phyloP scores from a whole-genome alignment of 30 jellyfish, hydroid and myxozoan species.

The Chrysaora quinquecirrha region DNA sequence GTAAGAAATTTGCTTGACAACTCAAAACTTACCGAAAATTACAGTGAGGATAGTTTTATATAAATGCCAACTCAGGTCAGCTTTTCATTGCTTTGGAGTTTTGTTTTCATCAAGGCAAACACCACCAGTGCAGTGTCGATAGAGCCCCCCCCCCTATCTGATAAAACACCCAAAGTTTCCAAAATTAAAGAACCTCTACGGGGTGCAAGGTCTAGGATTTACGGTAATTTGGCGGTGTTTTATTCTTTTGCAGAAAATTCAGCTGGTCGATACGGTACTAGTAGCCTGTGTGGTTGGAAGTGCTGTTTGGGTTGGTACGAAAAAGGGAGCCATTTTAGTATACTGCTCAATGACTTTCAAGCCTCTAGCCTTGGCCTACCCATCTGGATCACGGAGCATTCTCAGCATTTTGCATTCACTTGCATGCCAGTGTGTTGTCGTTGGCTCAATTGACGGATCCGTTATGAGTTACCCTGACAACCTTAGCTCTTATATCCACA shows the following conservation, averaged over 20 bases:
- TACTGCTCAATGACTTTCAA: slow-evolving; percentile 82
- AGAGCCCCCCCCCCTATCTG: no score
- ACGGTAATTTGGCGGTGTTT: no score
- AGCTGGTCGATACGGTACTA: slow-evolving; percentile 50
- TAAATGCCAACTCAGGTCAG: no score
- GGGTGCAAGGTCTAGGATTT: no score
- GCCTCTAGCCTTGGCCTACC: slow-evolving; percentile 88
- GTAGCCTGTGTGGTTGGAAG: slow-evolving; percentile 94
- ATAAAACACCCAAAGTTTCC: no score
- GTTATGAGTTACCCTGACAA: slow-evolving; percentile 72
- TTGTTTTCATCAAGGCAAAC: no score
- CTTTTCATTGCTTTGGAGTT: no score
- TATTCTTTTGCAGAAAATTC: slow-evolving; percentile 54
- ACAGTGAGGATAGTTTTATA: no score
- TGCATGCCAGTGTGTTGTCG: slow-evolving; percentile 76
- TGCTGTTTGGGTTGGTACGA: slow-evolving; percentile 92
- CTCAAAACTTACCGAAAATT: no score
- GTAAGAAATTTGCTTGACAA: no score
- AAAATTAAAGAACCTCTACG: no score
- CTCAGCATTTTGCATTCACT: slow-evolving; percentile 85
- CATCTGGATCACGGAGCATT: slow-evolving; percentile 62
- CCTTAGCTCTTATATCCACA: slow-evolving; percentile 46
- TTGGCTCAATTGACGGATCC: slow-evolving; percentile 75
- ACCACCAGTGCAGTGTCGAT: no score
- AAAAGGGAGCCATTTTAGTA: slow-evolving; percentile 79